Base-by-base conservation (phyloP, 2,888 invertebrate species). In the Bombylius major region DNA sequence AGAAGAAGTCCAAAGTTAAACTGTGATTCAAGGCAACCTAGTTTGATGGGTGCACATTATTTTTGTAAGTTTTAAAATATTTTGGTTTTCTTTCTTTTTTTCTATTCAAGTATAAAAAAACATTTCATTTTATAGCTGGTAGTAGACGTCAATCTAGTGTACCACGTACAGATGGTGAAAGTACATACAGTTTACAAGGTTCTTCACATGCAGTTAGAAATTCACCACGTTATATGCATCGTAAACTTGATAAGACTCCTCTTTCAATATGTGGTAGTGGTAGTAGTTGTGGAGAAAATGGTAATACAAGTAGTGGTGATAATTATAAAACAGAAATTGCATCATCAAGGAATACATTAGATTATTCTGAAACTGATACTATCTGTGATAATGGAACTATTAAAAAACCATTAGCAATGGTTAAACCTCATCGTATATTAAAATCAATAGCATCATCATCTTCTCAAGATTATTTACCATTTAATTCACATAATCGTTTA, bases 21-120 rank as follows among this genome's bases (percentile, higher is more conserved):
- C 54, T 76, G 79, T n/a, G 88, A 88, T 63, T 88, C 88, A 0
- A 78, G 89, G 50, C 88, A 88, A 64, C 82, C 88, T 0, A 89
- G 88, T 5, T 75, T 88, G 47, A 79, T 84, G 69, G 86, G 84
- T 65, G 80, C 77, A 59, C 73, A 78, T 50, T 78, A 77, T 60
- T 74, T 72, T 59, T 70, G 71, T 60, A 56, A 51, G 39, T 49
- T 33, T 34, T 12, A 12, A 33, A 50, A 13, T 5, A 34, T 9
- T 50, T 34, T 4, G 33, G 7, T 11, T 32, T 33, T 33, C 5
- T 12, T 50, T 8, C 23, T 51, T 44, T 51, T 33, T 44, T 14
- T 44, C 44, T 51, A 2, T 44, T 44, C 11, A 11, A 23, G 3
- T 23, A 23, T 23, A 23, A 23, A 23, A 23, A 23, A 2, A 23